Base-by-base conservation (phyloP, 2,113 vertebrate genomes). In the Antigone vipio region DNA sequence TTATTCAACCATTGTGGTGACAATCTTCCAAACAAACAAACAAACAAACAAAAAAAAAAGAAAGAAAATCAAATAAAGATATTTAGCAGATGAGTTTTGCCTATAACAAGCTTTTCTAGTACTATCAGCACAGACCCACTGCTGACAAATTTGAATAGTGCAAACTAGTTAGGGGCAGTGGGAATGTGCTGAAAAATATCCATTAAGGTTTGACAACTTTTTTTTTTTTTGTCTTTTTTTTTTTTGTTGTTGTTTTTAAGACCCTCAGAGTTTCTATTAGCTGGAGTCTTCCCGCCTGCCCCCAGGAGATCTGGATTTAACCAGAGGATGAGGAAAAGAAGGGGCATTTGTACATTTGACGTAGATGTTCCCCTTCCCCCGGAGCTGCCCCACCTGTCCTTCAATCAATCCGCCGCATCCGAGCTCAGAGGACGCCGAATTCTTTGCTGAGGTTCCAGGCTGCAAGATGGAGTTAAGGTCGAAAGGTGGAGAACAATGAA, bases 141-240 rank as follows among this genome's bases (percentile, higher is more conserved):
- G 94, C 96, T 55, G 94, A 60, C 73, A 17, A 77, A 86, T 23
- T 2, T n/a, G 79, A 97, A 93, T 97, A 97, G 97, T 97, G 97
- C 97, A 97, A 97, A 97, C 91, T 77, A 66, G 93, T 63, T 22
- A 56, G 29, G 60, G 88, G 95, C 91, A 92, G 94, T 29, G 87
- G 75, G 77, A 40, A 47, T 92, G 91, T 62, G 95, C 96, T 87
- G 84, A 71, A 42, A 73, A 38, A 19, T 6, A 10, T 9, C 63
- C 64, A 9, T 9, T 8, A 42, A 45, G 66, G 76, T n/a, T 81
- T 62, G 69, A 45, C 45, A 42, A 63, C 8, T n/a, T 3, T 22
- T 63, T 34, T 29, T 24, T 55, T 34, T 55, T 18, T 40, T 10
- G 40, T 42, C 40, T 42, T 5, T 17, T 44, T 30, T 42, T 22